Percentiles rank a stretch among this genome's conserved stretches.
Conservation (phyloP, 2,113 vertebrate species). For the Apteryx owenii region DNA sequence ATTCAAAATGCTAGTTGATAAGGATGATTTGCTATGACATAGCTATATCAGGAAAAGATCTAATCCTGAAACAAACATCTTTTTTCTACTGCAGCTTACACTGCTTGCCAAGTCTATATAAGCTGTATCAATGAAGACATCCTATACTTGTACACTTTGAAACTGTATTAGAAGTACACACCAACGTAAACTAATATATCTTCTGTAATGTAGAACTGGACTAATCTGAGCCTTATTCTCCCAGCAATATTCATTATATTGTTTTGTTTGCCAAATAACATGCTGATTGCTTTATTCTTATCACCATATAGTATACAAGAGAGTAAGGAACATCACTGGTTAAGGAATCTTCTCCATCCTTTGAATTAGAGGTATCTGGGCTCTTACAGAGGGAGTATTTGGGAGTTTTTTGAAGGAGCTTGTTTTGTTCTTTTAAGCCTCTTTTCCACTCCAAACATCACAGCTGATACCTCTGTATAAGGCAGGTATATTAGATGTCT, state of each 20-base stretch:
- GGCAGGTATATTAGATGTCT: neutral
- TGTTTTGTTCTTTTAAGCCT: neutral
- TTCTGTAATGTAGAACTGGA: neutral
- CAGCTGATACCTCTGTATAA: neutral
- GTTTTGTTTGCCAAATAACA: neutral
- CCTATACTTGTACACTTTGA: neutral
- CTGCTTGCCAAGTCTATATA: neutral
- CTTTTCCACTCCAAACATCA: neutral
- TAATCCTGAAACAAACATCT: neutral
- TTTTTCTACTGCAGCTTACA: neutral
- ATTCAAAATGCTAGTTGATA: neutral
- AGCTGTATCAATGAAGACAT: neutral
- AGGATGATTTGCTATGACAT: neutral
- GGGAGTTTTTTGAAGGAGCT: neutral
- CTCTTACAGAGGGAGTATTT: neutral
- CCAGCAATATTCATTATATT: neutral
- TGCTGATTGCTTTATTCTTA: constrained; percentile 8
- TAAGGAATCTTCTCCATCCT: neutral
- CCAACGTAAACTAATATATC: neutral
- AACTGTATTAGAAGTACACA: neutral
- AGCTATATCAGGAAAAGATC: neutral
- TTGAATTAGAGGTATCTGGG: neutral
- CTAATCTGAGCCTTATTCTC: neutral
- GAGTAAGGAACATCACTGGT: neutral
- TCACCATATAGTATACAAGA: neutral